Base-by-base conservation (phyloP, 92 coral and sea anemone species). In the Epizoanthus stellaris region DNA sequence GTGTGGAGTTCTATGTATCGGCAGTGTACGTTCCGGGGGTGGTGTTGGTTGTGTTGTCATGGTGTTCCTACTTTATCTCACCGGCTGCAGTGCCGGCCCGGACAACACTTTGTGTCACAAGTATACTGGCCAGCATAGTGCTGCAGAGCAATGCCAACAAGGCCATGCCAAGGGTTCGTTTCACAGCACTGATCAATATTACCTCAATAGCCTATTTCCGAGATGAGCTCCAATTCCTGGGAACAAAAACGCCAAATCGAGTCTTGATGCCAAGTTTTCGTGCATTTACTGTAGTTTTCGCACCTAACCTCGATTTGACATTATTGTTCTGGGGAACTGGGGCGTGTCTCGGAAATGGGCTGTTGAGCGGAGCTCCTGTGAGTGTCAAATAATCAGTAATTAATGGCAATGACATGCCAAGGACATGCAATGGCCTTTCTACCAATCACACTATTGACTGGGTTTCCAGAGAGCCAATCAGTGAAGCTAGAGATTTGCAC, bases 51-150 rank as follows among this genome's bases (percentile, higher is more conserved):
- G n/a, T 79, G 7, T 23, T 79, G 13, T 79, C 83, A 5, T 79
- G 83, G 83, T 79, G 58, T 0, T 79, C 83, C 0, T 79, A 79
- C 39, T 79, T 79, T 61, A 43, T 79, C 13, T 79, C 83, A 13
- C 83, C 83, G 52, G 83, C 83, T n/a, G 83, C 65, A 21, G 42
- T 79, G 0, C 83, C 83, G 11, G 83, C 83, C n/a, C 71, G 83
- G n/a, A 63, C 59, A 0, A 13, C 83, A 13, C 40, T 79, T n/a
- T 79, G 83, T 23, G 6, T 79, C 60, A 79, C 83, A 14, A 79
- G 59, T 1, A 79, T 79, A 42, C 72, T 79, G 3, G 49, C 83
- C 8, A n/a, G 58, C 72, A 79, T 79, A 42, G 11, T 79, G 34
- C 59, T 79, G 56, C 71, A 79, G 60, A 70, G 59, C 4, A 62